phyloP scores from a whole-genome alignment of 2,113 vertebrate genomes.

The Chelonoidis abingdonii region DNA sequence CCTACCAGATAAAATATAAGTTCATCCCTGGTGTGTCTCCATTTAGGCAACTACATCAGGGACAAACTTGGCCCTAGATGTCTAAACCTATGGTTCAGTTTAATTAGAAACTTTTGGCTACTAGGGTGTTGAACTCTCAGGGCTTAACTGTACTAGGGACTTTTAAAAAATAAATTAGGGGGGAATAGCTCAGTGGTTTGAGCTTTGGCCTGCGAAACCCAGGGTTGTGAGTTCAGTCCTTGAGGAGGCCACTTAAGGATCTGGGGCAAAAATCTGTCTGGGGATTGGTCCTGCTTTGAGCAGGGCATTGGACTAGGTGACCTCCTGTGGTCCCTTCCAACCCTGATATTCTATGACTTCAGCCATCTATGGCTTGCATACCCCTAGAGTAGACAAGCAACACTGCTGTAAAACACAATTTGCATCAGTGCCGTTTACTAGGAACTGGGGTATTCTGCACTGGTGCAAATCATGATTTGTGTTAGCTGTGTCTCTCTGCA shows the following conservation, averaged over 20 bases:
- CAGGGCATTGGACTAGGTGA: no score
- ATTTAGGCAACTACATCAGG: not conserved
- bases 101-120: not conserved
- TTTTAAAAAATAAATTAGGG: no score
- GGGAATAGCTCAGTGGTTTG: no score
- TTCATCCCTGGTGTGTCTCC: not conserved
- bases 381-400: not conserved
- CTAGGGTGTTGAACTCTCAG: not conserved
- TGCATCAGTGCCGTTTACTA: not conserved
- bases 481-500: not conserved
- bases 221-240: no score
- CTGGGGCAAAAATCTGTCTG: no score
- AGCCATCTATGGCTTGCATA: accelerated
- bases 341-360: not conserved
- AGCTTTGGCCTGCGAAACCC: no score
- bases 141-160: accelerated
- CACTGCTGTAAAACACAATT: not conserved
- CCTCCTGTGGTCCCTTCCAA: no score
- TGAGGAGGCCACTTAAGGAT: no score
- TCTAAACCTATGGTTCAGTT: not conserved
- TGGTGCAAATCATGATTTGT: not conserved
- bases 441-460: not conserved
- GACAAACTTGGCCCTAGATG: not conserved
- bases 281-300: no score
- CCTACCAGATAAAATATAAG: not conserved